Percentiles rank a stretch among this genome's conserved stretches.
These are phyloP conservation scores for Seladonia tumulorum DNA, from an alignment of 2,888 invertebrate species.

Conservation along the genomic window DNA sequence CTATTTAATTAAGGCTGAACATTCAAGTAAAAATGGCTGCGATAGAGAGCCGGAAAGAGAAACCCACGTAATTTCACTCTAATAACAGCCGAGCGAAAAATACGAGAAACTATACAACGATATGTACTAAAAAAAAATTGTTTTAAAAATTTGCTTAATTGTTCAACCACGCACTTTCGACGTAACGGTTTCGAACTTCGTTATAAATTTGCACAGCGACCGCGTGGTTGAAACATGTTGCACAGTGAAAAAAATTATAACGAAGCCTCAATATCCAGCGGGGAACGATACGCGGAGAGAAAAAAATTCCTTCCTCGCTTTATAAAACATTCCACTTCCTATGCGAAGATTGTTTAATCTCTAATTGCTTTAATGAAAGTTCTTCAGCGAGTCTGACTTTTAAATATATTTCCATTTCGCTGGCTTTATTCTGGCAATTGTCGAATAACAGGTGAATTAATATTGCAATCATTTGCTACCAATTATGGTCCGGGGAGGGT, in stretches of 20 bases:
- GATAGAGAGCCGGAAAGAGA: slow-evolving; percentile 7
- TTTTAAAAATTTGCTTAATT: slow-evolving; percentile 39
- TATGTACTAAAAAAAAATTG: slow-evolving; percentile 15
- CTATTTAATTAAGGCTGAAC: slow-evolving; percentile 34
- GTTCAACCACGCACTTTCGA: slow-evolving; percentile 10
- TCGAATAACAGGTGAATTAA: background rate
- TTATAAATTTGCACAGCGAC: slow-evolving; percentile 41
- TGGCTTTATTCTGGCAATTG: background rate
- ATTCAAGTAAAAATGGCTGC: slow-evolving; percentile 22
- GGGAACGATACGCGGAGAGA: background rate
- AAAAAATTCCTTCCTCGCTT: slow-evolving; percentile 10
- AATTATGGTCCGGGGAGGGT: background rate
- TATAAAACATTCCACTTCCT: slow-evolving; percentile 17
- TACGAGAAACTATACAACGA: slow-evolving; percentile 11
- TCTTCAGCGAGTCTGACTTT: background rate
- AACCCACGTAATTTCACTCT: slow-evolving; percentile 35
- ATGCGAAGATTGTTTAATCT: slow-evolving; percentile 19
- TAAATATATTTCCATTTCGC: background rate
- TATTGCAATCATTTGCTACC: background rate
- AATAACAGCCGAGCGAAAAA: slow-evolving; percentile 32
- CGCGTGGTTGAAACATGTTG: slow-evolving; percentile 30
- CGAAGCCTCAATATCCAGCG: slow-evolving; percentile 21
- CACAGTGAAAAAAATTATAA: slow-evolving; percentile 12
- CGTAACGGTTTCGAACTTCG: background rate
- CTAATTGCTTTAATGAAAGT: slow-evolving; percentile 14